A percentile compares a stretch with the other conserved stretches of the same genome.
These are phyloP conservation scores for Gastrophysa polygoni DNA, from an alignment of 2,888 invertebrate species.

Conservation along the genomic window DNA sequence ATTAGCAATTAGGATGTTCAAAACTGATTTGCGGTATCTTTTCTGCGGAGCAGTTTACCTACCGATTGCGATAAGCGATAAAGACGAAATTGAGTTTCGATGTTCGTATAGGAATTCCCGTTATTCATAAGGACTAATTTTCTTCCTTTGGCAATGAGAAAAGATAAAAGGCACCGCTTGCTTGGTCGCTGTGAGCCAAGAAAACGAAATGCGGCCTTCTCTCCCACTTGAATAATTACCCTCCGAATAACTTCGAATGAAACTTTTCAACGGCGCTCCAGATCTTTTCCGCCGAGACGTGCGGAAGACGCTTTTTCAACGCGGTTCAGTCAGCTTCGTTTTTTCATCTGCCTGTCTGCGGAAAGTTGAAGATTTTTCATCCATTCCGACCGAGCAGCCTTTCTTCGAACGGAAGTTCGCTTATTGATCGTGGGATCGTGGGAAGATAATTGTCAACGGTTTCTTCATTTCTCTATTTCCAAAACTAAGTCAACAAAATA, in stretches of 20 bases:
- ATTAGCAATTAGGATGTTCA: too few species aligned
- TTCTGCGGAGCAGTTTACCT: too few species aligned
- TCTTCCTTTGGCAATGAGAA: background rate
- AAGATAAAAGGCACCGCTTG: background rate
- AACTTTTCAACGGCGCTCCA: background rate
- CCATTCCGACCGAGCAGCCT: too few species aligned
- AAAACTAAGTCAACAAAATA: too few species aligned
- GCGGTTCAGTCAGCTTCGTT: background rate
- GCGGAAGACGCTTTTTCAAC: background rate
- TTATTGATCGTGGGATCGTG: too few species aligned
- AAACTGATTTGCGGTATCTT: too few species aligned
- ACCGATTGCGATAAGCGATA: conserved; percentile 6
- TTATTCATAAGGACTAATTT: conserved; percentile 33
- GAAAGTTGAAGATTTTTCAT: background rate
- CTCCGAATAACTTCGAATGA: background rate
- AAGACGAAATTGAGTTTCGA: conserved; percentile 42
- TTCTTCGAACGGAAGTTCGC: too few species aligned
- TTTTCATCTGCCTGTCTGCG: background rate
- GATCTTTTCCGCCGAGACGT: background rate
- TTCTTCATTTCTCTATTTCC: too few species aligned
- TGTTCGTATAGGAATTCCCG: conserved; percentile 37
- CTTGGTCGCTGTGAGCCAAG: background rate
- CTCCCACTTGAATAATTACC: background rate
- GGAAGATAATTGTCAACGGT: too few species aligned
- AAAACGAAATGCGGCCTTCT: background rate